Evolutionary conservation across 2,113 vertebrate genomes (phyloP).

Genomic region (Indicator maculatus): DNA sequence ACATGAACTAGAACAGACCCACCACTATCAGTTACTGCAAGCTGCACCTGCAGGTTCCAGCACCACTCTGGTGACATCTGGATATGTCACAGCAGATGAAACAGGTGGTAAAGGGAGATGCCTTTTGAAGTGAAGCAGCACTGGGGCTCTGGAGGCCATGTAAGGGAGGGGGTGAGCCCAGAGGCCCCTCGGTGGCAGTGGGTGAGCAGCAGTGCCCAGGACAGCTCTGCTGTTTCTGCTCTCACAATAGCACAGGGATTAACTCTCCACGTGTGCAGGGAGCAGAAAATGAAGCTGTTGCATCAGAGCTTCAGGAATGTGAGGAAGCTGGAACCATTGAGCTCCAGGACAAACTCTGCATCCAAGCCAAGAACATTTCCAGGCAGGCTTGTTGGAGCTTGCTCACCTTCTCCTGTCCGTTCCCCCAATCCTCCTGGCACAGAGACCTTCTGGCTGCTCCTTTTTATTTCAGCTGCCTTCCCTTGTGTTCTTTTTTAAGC

Average conservation of each 20-base stretch:
- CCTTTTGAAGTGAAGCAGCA: not conserved
- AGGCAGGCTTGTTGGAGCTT: not conserved
- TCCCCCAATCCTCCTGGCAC: not conserved
- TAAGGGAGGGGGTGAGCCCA: not conserved
- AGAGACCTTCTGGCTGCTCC: not conserved
- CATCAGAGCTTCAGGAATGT: not conserved
- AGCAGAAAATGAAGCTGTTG: not conserved
- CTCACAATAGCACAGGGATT: not conserved
- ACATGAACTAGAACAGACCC: not conserved
- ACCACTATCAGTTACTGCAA: not conserved
- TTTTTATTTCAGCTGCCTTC: not conserved
- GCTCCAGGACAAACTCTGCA: not conserved
- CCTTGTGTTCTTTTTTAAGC: constrained; percentile 13
- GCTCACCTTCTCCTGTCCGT: not conserved
- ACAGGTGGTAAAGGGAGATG: not conserved
- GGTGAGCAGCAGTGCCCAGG: not conserved
- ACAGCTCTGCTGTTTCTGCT: constrained; percentile 18
- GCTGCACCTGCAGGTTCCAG: not conserved
- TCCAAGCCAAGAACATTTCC: not conserved
- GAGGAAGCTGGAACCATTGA: not conserved
- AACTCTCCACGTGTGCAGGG: not conserved
- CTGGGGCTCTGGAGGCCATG: not conserved
- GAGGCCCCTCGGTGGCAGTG: not conserved
- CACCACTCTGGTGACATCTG: not conserved
- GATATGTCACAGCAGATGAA: not conserved